Evolutionary conservation across 2,888 invertebrate genomes (phyloP).

Genomic region (Itoplectis maculator): DNA sequence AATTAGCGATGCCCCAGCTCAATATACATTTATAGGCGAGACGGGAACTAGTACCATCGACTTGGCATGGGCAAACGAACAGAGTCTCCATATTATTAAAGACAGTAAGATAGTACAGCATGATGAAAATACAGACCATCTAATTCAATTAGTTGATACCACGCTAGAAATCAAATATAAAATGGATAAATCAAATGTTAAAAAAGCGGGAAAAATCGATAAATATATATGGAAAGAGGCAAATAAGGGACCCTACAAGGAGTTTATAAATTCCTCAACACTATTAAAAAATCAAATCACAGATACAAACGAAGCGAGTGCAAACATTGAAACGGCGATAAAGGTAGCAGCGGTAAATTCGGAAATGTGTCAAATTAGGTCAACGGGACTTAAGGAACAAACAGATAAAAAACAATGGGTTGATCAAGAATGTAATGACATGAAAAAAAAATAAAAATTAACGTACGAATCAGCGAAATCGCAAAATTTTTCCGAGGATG

Average conservation of each 20-base stretch:
- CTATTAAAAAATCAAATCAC: neutral
- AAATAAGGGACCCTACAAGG: neutral
- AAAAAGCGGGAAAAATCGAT: neutral
- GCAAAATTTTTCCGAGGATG: neutral
- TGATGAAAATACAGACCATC: neutral
- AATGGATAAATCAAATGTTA: neutral
- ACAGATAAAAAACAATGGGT: neutral
- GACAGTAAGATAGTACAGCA: conserved; percentile 8
- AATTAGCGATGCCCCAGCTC: neutral
- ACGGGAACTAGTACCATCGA: conserved; percentile 6
- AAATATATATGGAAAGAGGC: conserved; percentile 2
- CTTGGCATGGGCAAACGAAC: neutral
- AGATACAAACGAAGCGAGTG: neutral
- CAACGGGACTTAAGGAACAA: neutral
- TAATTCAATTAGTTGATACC: neutral
- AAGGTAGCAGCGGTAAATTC: conserved; percentile 1
- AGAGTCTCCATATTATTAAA: neutral
- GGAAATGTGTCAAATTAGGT: conserved; percentile 8
- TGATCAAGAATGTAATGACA: neutral
- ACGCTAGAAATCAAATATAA: neutral
- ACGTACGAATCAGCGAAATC: neutral
- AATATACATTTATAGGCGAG: neutral
- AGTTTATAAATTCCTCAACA: neutral
- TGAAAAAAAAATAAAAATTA: neutral
- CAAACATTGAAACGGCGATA: neutral